Conservation (phyloP, 1,140 invertebrate species). For the Macrobrachium rosenbergii region DNA sequence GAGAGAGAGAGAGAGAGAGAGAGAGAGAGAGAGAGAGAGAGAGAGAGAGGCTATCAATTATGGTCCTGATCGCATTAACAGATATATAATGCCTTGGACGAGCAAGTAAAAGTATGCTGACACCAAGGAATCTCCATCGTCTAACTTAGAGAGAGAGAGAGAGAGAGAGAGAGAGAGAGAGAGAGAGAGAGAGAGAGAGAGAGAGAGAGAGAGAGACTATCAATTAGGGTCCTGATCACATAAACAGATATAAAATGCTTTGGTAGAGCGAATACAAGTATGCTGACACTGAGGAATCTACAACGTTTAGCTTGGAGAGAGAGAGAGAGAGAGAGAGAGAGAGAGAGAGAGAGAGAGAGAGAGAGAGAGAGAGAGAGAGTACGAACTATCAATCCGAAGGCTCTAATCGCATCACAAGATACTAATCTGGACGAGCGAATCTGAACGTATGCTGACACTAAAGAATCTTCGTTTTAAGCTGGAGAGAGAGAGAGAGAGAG, state of each 20-base stretch:
- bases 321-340: conserved; percentile 10
- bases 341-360: conserved; percentile 20
- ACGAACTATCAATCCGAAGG: neutral
- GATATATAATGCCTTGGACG: too few relatives aligned
- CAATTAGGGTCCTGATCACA: neutral
- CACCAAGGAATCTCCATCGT: too few relatives aligned
- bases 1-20: conserved; percentile 23
- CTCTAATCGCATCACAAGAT: neutral
- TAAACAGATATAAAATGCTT: neutral
- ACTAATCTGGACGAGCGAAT: too few relatives aligned
- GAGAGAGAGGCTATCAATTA: neutral
- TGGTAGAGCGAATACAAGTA: too few relatives aligned
- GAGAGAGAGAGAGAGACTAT: conserved; percentile 15
- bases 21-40: conserved; percentile 25
- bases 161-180: neutral
- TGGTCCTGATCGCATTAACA: neutral
- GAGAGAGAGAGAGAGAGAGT: conserved; percentile 17
- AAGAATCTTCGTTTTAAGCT: too few relatives aligned
- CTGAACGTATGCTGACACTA: too few relatives aligned
- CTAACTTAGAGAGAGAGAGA: too few relatives aligned
- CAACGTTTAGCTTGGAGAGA: too few relatives aligned
- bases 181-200: conserved; percentile 25
- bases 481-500: too few relatives aligned
- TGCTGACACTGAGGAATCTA: too few relatives aligned
- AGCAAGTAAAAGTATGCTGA: too few relatives aligned